Conservation (phyloP, 2,113 vertebrate genomes). For the Pachyramphus minor region DNA sequence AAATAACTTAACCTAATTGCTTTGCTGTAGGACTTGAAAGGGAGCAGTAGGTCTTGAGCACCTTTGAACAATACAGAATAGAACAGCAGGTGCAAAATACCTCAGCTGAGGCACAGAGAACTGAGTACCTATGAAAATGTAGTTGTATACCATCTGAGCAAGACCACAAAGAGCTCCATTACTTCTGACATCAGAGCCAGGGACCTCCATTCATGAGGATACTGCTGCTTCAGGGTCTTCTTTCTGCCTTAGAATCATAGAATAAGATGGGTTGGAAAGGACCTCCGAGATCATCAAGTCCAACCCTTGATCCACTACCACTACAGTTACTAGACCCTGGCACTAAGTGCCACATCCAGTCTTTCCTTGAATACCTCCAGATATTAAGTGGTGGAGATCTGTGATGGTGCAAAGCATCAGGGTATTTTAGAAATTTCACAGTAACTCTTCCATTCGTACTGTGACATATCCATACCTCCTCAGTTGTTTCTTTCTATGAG, state of each 20-base stretch:
- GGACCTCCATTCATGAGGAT: background rate
- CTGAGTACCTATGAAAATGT: background rate
- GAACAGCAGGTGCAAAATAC: slow-evolving; percentile 23
- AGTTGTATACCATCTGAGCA: slow-evolving; percentile 7
- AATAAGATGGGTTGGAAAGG: too few species aligned
- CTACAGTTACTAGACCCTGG: too few species aligned
- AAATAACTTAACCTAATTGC: slow-evolving; percentile 66
- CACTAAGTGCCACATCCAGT: too few species aligned
- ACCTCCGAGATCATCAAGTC: too few species aligned
- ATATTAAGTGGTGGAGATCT: background rate
- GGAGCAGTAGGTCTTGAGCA: slow-evolving; percentile 49
- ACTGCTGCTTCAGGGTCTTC: background rate
- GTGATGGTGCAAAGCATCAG: background rate
- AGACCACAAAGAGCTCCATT: background rate
- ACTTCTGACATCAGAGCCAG: slow-evolving; percentile 17
- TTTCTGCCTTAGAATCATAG: slow-evolving; percentile 20
- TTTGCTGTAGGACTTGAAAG: slow-evolving; percentile 43
- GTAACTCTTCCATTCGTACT: background rate
- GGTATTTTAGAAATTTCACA: background rate
- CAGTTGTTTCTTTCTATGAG: background rate
- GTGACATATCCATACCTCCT: background rate
- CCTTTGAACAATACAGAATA: slow-evolving; percentile 44
- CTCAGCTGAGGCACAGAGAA: slow-evolving; percentile 8
- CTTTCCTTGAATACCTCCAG: too few species aligned
- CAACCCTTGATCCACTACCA: too few species aligned